phyloP scores from a whole-genome alignment of 2,888 invertebrate species.

The Pollenia griseotomentosa region DNA sequence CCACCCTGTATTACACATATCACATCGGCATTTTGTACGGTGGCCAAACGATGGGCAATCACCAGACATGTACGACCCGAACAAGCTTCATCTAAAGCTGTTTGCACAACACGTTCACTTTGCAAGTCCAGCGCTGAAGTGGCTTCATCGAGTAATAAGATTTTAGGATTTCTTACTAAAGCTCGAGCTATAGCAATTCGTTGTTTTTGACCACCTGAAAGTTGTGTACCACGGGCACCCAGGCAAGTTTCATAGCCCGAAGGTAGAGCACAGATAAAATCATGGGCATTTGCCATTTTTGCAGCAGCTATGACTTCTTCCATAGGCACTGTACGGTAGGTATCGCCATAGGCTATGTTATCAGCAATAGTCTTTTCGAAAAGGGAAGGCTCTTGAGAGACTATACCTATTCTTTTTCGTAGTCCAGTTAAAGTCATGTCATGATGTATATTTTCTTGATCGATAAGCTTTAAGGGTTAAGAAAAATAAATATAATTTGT shows the following conservation, averaged over 20 bases:
- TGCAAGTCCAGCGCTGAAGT: constrained; percentile 92
- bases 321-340: constrained; percentile 87
- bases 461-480: constrained; percentile 81
- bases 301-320: constrained; percentile 90
- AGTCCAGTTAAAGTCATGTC: constrained; percentile 89
- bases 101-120: constrained; percentile 91
- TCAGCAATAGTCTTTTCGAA: constrained; percentile 93
- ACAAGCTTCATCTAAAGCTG: constrained; percentile 92
- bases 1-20: constrained; percentile 94
- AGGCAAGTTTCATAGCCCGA: constrained; percentile 91
- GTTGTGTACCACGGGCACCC: constrained; percentile 90
- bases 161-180: constrained; percentile 89
- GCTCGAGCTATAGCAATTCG: constrained; percentile 93
- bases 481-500: constrained; percentile 32
- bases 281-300: constrained; percentile 91
- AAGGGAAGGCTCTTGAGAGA: constrained; percentile 94
- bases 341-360: constrained; percentile 95
- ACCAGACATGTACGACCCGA: constrained; percentile 93
- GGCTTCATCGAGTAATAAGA: constrained; percentile 90
- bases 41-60: constrained; percentile 94
- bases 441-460: constrained; percentile 85
- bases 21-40: constrained; percentile 92
- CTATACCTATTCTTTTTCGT: constrained; percentile 90
- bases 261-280: constrained; percentile 90
- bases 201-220: constrained; percentile 95